These are phyloP conservation scores for Montipora cactus DNA, from an alignment of 64 coral and sea anemone species.

Conservation along the genomic window DNA sequence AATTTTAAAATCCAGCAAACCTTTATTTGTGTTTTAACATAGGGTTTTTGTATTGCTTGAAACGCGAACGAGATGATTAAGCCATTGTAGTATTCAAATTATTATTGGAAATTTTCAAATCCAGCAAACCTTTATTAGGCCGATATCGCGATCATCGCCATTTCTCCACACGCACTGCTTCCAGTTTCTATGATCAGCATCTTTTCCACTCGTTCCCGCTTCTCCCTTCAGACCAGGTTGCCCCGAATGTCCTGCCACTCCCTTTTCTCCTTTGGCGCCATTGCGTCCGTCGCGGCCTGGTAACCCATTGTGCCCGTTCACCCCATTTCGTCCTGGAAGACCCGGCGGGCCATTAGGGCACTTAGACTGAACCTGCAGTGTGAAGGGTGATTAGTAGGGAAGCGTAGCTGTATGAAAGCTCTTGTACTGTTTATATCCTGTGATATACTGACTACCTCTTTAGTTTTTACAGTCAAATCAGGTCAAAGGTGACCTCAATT, in stretches of 20 bases:
- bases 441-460: no score
- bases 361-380: background rate
- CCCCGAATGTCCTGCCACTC: background rate
- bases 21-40: no score
- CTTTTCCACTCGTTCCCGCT: background rate
- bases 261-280: conserved; percentile 16
- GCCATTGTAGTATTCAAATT: no score
- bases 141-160: background rate
- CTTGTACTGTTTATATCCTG: no score
- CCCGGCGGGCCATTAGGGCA: background rate
- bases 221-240: conserved; percentile 5
- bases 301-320: conserved; percentile 31
- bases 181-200: conserved; percentile 23
- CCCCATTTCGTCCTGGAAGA: background rate
- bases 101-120: no score
- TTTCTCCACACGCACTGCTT: background rate
- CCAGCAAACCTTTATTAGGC: background rate
- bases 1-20: no score
- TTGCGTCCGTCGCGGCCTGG: conserved; percentile 36
- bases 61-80: no score
- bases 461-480: no score
- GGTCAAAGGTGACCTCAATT: no score
- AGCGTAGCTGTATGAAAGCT: no score
- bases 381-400: background rate
- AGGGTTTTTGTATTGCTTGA: no score